These are phyloP conservation scores for Pyrocephalus nanus DNA, from an alignment of 2,797 vertebrate species.

Conservation along the genomic window DNA sequence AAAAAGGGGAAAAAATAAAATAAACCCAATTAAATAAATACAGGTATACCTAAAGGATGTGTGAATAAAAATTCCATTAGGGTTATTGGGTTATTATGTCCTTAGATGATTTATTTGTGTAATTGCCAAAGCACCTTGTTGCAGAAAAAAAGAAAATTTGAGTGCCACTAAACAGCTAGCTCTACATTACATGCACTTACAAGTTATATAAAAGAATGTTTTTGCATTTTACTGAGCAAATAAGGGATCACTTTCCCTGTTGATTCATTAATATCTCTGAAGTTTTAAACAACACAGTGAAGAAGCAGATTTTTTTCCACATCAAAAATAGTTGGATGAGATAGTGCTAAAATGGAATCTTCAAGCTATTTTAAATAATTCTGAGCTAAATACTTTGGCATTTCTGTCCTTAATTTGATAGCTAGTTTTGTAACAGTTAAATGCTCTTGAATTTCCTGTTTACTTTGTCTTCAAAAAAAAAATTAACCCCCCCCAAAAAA, in stretches of 20 bases:
- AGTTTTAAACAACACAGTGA: not conserved
- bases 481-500: accelerated
- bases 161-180: not conserved
- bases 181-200: not conserved
- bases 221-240: not conserved
- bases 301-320: not conserved
- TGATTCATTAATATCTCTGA: not conserved
- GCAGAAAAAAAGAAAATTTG: conserved; percentile 26
- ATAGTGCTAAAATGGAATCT: not conserved
- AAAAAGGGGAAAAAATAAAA: not conserved
- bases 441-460: not conserved
- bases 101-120: conserved; percentile 10
- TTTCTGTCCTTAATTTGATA: not conserved
- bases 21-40: not conserved
- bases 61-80: not conserved
- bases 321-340: not conserved
- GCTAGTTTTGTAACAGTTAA: not conserved
- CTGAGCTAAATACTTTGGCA: not conserved
- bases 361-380: not conserved
- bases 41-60: not conserved
- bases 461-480: not conserved
- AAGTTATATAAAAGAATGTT: not conserved
- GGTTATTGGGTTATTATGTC: not conserved
- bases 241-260: not conserved
- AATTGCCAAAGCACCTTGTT: conserved; percentile 27